These are phyloP conservation scores for Cuculus canorus DNA, from an alignment of 2,797 vertebrate species.

Conservation along the genomic window DNA sequence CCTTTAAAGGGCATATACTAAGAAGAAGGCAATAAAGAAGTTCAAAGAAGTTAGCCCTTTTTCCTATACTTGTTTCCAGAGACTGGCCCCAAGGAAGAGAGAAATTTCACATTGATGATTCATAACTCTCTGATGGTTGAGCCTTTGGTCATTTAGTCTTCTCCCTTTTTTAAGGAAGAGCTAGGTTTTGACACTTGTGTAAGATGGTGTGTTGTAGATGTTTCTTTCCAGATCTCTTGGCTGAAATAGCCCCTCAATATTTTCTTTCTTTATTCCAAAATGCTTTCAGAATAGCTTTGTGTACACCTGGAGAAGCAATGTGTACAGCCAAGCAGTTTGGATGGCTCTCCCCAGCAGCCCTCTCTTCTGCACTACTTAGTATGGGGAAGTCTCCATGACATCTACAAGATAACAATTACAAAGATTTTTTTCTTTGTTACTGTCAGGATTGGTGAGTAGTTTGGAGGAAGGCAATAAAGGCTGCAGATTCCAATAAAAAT, in stretches of 20 bases:
- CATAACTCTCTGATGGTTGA: background rate
- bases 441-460: background rate
- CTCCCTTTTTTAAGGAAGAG: background rate
- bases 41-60: background rate
- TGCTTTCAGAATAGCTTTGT: background rate
- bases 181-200: background rate
- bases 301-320: rapidly evolving
- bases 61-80: background rate
- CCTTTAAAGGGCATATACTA: background rate
- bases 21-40: background rate
- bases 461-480: background rate
- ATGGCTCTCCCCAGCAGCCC: background rate
- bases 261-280: background rate
- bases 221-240: background rate
- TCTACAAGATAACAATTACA: background rate
- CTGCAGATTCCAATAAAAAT: background rate
- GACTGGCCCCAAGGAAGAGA: background rate
- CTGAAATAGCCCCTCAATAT: background rate
- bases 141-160: background rate
- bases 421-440: background rate
- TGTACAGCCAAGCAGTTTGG: background rate
- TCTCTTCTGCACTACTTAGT: background rate
- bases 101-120: background rate
- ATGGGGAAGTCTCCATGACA: background rate
- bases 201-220: background rate